Evolutionary conservation across 2,888 invertebrate genomes (phyloP).

Genomic region (Blomia tropicalis): DNA sequence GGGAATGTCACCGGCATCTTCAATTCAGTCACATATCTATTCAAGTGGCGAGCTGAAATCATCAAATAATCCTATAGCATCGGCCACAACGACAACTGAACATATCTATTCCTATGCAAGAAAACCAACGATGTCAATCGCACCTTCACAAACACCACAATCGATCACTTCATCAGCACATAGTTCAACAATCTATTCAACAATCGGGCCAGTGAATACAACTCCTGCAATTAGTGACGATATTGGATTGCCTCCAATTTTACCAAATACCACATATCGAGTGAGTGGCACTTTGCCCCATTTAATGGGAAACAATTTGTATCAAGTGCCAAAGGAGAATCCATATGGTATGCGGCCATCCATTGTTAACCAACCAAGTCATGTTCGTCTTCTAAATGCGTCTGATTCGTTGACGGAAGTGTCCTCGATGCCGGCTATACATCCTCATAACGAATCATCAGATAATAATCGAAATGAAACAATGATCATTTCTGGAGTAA

Average conservation of each 20-base stretch:
- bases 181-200: slow-evolving; percentile 6
- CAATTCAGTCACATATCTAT: neutral
- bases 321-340: slow-evolving; percentile 6
- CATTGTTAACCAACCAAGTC: neutral
- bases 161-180: neutral
- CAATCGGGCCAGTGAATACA: neutral
- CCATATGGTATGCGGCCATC: neutral
- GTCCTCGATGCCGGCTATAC: neutral
- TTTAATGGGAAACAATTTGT: neutral
- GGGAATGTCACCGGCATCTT: slow-evolving; percentile 1
- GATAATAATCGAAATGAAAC: slow-evolving; percentile 9
- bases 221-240: neutral
- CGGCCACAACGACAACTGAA: neutral
- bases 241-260: neutral
- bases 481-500: neutral
- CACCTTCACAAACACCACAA: neutral
- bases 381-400: neutral
- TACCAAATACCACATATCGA: neutral
- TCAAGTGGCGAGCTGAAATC: neutral
- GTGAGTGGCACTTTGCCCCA: neutral
- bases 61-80: neutral
- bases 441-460: neutral
- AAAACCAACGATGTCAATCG: neutral
- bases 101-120: slow-evolving; percentile 14
- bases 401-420: too few relatives aligned